phyloP scores from a whole-genome alignment of 35 echinoderm and acorn worm genomes.

The Anneissia japonica region DNA sequence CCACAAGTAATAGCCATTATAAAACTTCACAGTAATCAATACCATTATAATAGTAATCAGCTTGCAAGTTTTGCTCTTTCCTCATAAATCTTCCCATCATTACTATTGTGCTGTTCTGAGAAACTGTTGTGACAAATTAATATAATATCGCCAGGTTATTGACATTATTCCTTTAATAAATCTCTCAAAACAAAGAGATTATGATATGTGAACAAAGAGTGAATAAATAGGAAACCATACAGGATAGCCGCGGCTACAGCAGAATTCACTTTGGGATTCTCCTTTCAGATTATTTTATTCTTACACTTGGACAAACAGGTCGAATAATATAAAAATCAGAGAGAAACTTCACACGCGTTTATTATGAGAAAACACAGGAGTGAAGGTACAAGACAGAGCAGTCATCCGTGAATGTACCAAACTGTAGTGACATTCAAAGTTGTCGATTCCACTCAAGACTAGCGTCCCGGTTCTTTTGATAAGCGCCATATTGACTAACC shows the following conservation, averaged over 20 bases:
- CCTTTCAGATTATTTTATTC: neutral
- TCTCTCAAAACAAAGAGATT: too few relatives aligned
- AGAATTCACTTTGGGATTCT: neutral
- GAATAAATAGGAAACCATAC: neutral
- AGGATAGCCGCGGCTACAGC: neutral
- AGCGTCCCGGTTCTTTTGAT: neutral
- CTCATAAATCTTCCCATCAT: too few relatives aligned
- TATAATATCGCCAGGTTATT: neutral
- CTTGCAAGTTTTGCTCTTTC: too few relatives aligned
- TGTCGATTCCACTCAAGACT: neutral
- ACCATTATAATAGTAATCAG: too few relatives aligned
- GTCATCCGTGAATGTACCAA: neutral
- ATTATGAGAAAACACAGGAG: neutral
- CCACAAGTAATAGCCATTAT: too few relatives aligned
- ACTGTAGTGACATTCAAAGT: neutral
- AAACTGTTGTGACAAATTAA: too few relatives aligned
- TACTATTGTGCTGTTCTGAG: too few relatives aligned
- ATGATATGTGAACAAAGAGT: neutral
- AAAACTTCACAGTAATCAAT: too few relatives aligned
- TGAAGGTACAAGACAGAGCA: neutral
- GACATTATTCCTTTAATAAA: neutral
- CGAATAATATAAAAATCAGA: neutral
- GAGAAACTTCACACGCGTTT: neutral
- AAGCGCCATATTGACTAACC: neutral
- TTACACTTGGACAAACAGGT: neutral